Evolutionary conservation across 2,888 invertebrate species (phyloP), one percentile per base, ranked within the genome.

Genomic region (Xylota sylvarum): DNA sequence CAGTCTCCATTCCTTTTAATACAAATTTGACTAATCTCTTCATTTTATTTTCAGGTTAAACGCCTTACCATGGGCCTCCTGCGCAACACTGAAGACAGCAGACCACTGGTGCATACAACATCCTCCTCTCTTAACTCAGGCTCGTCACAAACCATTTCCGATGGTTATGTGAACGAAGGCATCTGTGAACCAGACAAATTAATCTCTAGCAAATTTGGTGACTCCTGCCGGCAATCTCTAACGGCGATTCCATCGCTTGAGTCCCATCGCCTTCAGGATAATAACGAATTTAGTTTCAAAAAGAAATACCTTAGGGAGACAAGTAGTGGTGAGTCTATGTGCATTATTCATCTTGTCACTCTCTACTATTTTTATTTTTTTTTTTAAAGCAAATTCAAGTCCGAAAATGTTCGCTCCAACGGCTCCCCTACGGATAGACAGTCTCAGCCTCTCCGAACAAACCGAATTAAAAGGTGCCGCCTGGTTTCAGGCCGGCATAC

Each of bases 401-500:
- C 89, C 94, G 91, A 93, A 94, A 93, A 91, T 94, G 91, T 92
- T 91, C 90, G 90, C 94, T 90, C 89, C 93, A 90, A 88, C 90
- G 90, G 80, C 90, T 3, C 89, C 92, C 10, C 91, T 92, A 50
- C 91, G 92, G 12, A 91, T 95, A 85, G 96, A 96, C 90, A 95
- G 95, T 88, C 93, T 96, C 76, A 95, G 94, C 89, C 94, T 94
- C 90, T 94, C 94, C 78, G 95, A 95, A 91, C 97, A 97, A 91
- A 97, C 97, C 88, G 96, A 97, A 90, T 94, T 97, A 76, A 94
- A 97, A 58, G 95, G 96, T 87, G 98, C 98, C 62, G 97, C 98
- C 6, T 98, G 98, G 98, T 98, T 98, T 93, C 98, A 98, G 93
- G 98, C 98, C 65, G 98, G 98, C 17, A 98, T 98, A 90, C 98